Evolutionary conservation across 2,113 vertebrate genomes (phyloP), one percentile per base, ranked within the genome.

Genomic region (Callionymus lyra): DNA sequence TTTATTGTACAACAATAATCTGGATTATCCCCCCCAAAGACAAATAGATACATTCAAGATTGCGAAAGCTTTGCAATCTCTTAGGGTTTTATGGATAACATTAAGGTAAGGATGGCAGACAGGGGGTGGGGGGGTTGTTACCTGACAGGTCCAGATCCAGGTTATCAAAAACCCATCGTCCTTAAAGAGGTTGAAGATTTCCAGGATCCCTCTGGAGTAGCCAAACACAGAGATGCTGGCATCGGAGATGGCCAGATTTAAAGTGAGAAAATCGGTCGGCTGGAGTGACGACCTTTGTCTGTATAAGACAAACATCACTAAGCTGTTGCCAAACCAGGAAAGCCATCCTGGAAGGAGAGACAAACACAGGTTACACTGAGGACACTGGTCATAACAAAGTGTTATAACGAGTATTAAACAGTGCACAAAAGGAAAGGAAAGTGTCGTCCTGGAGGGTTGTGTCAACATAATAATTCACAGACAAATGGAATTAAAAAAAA

Each of bases 281-380:
- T 90, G 87, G 27, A 94, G 84, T 14, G 74, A 58, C 3, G 76
- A 69, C 48, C 86, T 83, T 60, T 91, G 86, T 59, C 85, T 89
- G 63, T 87, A 88, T 17, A 90, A 69, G 31, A 92, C 74, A 66
- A 93, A 89, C 50, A 92, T 87, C 65, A 89, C 87, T 46, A 88
- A 58, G 57, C 87, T 89, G 78, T 91, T 93, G 59, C 89, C 85
- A 75, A 92, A 88, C 90, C 87, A 93, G 44, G 92, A 89, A 21
- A 89, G 65, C 88, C 88, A 91, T 35, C 87, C 89, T 91, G 38
- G n/a, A n/a, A 41, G 37, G 52, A 67, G 50, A 77, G 40, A 44
- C 4, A 68, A 16, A 60, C 16, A 27, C 21, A 8, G 21, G 4
- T 5, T 27, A 27, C 21, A 8, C 8, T 27, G 21, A n/a, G n/a